A percentile compares a stretch with the other conserved stretches of the same genome.
phyloP scores from a whole-genome alignment of 30 jellyfish, hydroid and myxozoan species.

The Pseudorhiza aurosa region DNA sequence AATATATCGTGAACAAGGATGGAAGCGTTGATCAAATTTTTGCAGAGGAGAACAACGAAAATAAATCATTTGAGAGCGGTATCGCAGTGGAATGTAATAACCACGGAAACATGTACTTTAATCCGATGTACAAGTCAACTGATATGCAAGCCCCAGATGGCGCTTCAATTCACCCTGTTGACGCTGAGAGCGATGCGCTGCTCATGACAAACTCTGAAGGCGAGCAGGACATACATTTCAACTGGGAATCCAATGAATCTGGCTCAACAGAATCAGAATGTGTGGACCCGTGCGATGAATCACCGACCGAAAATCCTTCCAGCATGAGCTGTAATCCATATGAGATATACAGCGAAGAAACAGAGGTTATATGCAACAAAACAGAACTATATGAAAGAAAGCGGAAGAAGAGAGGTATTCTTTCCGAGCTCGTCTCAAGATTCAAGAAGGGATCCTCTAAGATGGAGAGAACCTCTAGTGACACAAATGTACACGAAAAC shows the following conservation, averaged over 20 bases:
- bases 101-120: constrained; percentile 59
- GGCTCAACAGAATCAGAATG: background rate
- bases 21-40: constrained; percentile 32
- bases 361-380: constrained; percentile 21
- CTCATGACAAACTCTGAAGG: background rate
- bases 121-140: constrained; percentile 62
- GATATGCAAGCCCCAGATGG: constrained; percentile 1
- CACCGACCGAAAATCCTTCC: background rate
- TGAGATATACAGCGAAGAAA: constrained; percentile 39
- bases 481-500: constrained; percentile 20
- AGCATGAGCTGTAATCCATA: constrained; percentile 3
- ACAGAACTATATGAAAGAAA: constrained; percentile 27
- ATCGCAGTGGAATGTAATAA: constrained; percentile 5
- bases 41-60: background rate
- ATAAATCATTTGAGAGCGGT: background rate
- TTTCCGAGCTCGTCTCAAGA: constrained; percentile 65
- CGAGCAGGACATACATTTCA: constrained; percentile 2
- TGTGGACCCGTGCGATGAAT: background rate
- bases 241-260: constrained; percentile 23
- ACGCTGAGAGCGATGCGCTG: background rate
- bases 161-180: background rate
- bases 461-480: constrained; percentile 60
- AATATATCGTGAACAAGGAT: constrained; percentile 15
- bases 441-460: constrained; percentile 42
- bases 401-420: constrained; percentile 54